phyloP scores from a whole-genome alignment of 2,888 invertebrate genomes.

The Tetanocera ferruginea region DNA sequence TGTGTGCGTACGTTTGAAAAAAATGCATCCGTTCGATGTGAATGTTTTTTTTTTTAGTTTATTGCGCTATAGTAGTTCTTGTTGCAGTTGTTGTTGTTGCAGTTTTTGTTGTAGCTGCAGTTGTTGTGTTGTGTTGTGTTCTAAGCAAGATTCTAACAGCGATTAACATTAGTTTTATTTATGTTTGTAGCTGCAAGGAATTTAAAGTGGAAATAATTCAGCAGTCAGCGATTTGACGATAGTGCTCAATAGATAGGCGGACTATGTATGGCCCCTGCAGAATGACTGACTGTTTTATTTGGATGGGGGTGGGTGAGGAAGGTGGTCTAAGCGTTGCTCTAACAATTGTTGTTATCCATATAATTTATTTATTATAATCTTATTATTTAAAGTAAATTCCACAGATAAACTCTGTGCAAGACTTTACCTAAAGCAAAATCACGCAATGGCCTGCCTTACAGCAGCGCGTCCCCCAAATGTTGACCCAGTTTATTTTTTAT shows the following conservation, averaged over 20 bases:
- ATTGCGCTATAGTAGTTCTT: not conserved
- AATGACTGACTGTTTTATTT: too few species aligned
- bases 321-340: too few species aligned
- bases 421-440: too few species aligned
- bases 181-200: not conserved
- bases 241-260: not conserved
- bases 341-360: too few species aligned
- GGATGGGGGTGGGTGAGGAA: too few species aligned
- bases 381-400: too few species aligned
- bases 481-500: too few species aligned
- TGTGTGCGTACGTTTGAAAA: not conserved
- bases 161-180: not conserved
- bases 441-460: too few species aligned
- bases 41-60: not conserved
- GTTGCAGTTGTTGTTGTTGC: not conserved
- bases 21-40: not conserved
- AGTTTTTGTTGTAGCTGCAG: not conserved
- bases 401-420: too few species aligned
- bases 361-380: too few species aligned
- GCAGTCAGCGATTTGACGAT: not conserved
- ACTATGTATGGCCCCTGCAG: not conserved
- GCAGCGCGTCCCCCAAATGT: too few species aligned
- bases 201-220: constrained; percentile 3
- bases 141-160: not conserved
- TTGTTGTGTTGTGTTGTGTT: not conserved